These are phyloP conservation scores for Aleiodes testaceus DNA, from an alignment of 2,888 invertebrate species.

Conservation along the genomic window DNA sequence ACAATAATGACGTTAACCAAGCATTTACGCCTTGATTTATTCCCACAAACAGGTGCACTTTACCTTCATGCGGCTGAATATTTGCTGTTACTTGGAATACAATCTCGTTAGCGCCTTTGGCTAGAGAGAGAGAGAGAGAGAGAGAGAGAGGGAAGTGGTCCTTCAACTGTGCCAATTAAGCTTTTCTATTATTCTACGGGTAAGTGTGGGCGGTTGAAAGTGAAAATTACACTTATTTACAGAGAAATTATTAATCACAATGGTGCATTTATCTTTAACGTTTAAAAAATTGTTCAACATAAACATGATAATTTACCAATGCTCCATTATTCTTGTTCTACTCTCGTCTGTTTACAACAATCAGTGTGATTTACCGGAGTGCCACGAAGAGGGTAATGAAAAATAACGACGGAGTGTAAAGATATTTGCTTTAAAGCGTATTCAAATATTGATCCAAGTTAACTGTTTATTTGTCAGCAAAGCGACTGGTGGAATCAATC, in stretches of 20 bases:
- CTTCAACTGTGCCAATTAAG: slow-evolving; percentile 42
- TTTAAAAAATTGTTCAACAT: neutral
- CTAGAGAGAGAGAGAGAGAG: too few relatives aligned
- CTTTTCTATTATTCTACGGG: slow-evolving; percentile 16
- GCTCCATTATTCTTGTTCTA: neutral
- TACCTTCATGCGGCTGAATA: slow-evolving; percentile 28
- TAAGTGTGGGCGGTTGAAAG: slow-evolving; percentile 1
- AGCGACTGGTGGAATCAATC: slow-evolving; percentile 47
- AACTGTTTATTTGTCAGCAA: slow-evolving; percentile 40
- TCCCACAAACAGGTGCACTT: slow-evolving; percentile 23
- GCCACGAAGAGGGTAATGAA: slow-evolving; percentile 9
- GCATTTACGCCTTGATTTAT: slow-evolving; percentile 24
- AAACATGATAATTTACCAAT: slow-evolving; percentile 23
- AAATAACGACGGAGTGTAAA: neutral
- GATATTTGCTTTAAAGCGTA: neutral
- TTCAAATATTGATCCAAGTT: neutral
- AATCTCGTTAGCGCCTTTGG: slow-evolving; percentile 43
- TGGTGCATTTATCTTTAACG: neutral
- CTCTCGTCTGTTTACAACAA: neutral
- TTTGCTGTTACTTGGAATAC: slow-evolving; percentile 34
- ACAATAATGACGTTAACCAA: slow-evolving; percentile 19
- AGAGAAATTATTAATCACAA: neutral
- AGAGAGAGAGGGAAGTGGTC: slow-evolving; percentile 10
- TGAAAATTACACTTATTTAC: slow-evolving; percentile 7
- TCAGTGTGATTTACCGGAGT: slow-evolving; percentile 22